Conservation (phyloP, 2,797 vertebrate species). For the Salarias fasciatus region DNA sequence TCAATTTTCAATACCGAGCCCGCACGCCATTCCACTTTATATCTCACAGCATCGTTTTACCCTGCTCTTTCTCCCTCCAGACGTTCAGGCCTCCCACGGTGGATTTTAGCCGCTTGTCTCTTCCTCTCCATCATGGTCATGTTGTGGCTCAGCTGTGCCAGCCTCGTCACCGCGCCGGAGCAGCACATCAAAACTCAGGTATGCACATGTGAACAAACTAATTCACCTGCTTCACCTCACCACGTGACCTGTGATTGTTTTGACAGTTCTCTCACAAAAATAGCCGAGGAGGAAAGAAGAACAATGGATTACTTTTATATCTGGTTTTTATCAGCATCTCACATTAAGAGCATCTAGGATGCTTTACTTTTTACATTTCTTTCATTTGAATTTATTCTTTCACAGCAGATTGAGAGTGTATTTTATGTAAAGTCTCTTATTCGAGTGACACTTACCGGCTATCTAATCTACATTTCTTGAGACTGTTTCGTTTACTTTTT, state of each 20-base stretch:
- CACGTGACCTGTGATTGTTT: background rate
- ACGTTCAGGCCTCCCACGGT: constrained; percentile 94
- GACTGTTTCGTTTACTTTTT: background rate
- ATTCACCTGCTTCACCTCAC: background rate
- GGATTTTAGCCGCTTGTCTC: constrained; percentile 95
- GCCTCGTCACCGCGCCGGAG: constrained; percentile 92
- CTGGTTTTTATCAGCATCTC: constrained; percentile 2
- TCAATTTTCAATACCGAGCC: too few species aligned
- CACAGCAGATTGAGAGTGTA: background rate
- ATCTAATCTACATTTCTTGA: too few species aligned
- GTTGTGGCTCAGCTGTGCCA: constrained; percentile 98
- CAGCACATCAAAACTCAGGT: constrained; percentile 95
- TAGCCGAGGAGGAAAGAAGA: background rate
- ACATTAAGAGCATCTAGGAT: background rate
- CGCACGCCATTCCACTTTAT: too few species aligned
- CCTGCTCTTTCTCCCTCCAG: constrained; percentile 66
- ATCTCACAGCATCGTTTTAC: too few species aligned
- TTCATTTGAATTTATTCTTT: background rate
- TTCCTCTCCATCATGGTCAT: constrained; percentile 96
- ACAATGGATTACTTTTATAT: background rate
- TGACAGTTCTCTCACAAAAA: background rate
- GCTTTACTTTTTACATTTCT: background rate
- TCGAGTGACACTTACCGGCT: constrained; percentile 4
- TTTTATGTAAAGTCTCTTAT: background rate
- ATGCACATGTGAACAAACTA: too few species aligned